Evolutionary conservation across 2,797 vertebrate species (phyloP).

Genomic region (Dendrocincla fuliginosa): DNA sequence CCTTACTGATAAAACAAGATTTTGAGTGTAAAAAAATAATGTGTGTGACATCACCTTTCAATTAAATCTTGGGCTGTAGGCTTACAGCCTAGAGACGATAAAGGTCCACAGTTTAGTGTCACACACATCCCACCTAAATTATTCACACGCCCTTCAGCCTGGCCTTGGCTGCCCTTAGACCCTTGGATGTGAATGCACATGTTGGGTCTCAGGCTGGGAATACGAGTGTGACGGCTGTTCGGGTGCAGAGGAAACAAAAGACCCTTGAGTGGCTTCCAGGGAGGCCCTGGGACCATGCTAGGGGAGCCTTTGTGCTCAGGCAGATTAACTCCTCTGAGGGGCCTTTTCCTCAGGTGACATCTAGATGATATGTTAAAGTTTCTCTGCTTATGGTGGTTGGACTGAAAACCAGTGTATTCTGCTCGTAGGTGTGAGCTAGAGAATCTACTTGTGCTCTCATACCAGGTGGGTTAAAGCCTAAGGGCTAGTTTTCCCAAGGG

Average conservation of each 20-base stretch:
- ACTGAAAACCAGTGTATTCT: not conserved
- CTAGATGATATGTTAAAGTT: not conserved
- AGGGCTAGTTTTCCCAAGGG: not conserved
- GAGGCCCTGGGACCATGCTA: not conserved
- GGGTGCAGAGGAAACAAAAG: not conserved
- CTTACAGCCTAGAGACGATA: not conserved
- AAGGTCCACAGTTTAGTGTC: not conserved
- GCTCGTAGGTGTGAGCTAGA: not conserved
- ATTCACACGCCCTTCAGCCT: not conserved
- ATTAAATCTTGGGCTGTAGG: not conserved
- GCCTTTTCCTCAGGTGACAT: not conserved
- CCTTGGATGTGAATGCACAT: not conserved
- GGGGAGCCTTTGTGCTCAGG: not conserved
- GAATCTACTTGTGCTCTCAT: not conserved
- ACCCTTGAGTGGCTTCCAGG: not conserved
- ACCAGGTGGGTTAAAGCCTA: not conserved
- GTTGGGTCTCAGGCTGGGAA: not conserved
- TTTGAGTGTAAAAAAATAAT: not conserved
- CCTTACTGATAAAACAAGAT: not conserved
- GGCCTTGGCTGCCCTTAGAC: not conserved
- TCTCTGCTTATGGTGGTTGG: not conserved
- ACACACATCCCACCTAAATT: not conserved
- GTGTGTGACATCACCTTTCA: not conserved
- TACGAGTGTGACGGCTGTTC: fast-evolving
- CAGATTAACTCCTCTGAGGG: not conserved